phyloP scores from a whole-genome alignment of 2,888 invertebrate genomes.

The Yponomeuta malinellus region DNA sequence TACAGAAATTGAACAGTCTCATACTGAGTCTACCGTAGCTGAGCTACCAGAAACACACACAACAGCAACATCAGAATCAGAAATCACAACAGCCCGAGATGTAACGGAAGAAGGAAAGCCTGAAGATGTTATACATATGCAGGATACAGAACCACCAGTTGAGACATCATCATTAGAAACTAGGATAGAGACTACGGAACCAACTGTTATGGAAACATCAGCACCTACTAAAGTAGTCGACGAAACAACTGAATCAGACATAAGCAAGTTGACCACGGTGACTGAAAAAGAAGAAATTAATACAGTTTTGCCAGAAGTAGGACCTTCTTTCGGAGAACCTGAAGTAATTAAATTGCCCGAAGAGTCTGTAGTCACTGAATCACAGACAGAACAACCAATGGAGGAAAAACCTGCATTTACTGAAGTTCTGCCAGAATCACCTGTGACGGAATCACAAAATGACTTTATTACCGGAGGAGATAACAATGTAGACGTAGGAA shows the following conservation, averaged over 20 bases:
- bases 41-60: neutral
- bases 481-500: conserved; percentile 13
- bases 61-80: neutral
- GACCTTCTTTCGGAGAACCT: neutral
- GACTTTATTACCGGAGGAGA: conserved; percentile 7
- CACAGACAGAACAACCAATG: neutral
- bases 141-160: neutral
- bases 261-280: neutral
- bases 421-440: neutral
- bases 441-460: conserved; percentile 18
- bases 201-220: neutral
- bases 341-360: neutral
- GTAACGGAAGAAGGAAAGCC: neutral
- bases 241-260: neutral
- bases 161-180: neutral
- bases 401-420: neutral
- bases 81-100: neutral
- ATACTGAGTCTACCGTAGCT: neutral
- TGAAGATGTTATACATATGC: neutral
- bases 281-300: neutral
- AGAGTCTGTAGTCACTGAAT: neutral
- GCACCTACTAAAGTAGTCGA: neutral
- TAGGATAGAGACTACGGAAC: neutral
- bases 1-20: neutral
- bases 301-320: neutral